Evolutionary conservation across 2,797 vertebrate genomes (phyloP), one percentile per base, ranked within the genome.

Genomic region (Fistularia commersonii): DNA sequence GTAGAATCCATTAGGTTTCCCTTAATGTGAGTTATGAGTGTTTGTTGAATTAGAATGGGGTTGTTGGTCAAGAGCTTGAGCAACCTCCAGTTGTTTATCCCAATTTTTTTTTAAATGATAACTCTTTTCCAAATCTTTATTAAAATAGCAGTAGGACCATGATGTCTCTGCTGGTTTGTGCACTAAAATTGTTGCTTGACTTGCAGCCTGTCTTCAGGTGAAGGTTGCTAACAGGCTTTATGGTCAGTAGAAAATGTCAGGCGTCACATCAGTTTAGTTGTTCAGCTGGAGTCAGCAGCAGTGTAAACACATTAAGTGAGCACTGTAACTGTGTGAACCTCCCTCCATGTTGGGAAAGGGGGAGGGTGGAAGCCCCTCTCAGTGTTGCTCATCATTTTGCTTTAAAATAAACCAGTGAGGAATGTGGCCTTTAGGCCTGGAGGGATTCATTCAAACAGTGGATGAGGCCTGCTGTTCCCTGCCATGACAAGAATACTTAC

Each of bases 381-480:
- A 74, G 66, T 50, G 51, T 69, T 76, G 69, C 72, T 87, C 76
- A 77, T 86, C 83, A 75, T 78, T 81, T 80, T 64, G 60, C 80
- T 85, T 83, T 88, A 85, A 91, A 89, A 85, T 88, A 84, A 84
- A 82, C 85, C 66, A 51, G 63, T 65, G 80, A 79, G 84, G 87
- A 90, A 90, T 90, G 87, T 36, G 38, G 78, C 61, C 65, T 57
- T 54, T 42, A 42, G 59, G 73, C 76, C 72, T 63, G 37, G 4
- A 66, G 79, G 77, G 77, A 64, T 51, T 49, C 58, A 66, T 69
- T 74, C 76, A 73, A 58, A 66, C 54, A 66, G 69, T 50, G 70
- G 71, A 75, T 71, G 32, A 45, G 61, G 70, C 74, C 67, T 57
- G 61, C 56, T 50, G 35, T 60, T 48, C 34, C 38, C 51, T 39